Conservation (phyloP, 2,113 vertebrate species). For the Rhinoptilus africanus region DNA sequence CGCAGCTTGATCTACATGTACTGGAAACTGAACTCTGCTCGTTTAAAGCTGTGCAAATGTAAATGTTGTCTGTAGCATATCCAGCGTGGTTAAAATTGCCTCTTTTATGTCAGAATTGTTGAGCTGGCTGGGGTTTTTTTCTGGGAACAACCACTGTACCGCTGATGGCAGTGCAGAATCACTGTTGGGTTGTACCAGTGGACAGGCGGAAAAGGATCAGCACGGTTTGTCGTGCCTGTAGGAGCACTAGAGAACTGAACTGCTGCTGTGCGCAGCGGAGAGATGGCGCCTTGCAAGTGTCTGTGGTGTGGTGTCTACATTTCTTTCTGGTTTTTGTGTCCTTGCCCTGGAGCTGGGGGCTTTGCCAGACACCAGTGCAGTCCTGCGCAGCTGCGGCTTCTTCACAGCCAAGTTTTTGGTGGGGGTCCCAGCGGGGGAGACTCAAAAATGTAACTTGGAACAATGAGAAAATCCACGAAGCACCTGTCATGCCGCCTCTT, state of each 20-base stretch:
- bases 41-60: neutral
- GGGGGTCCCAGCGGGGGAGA: neutral
- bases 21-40: neutral
- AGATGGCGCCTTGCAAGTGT: neutral
- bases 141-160: neutral
- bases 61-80: neutral
- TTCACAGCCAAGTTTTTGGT: neutral
- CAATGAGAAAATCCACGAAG: neutral
- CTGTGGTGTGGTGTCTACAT: neutral
- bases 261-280: neutral
- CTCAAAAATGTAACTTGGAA: neutral
- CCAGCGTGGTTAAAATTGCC: neutral
- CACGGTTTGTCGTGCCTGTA: neutral
- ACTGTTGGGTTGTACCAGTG: neutral
- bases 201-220: neutral
- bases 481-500: neutral
- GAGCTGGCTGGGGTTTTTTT: neutral
- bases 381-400: neutral
- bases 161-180: neutral
- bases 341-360: neutral
- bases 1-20: neutral
- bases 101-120: neutral
- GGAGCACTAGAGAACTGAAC: neutral
- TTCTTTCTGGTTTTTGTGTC: neutral
- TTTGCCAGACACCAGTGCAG: neutral